These are phyloP conservation scores for Microtus richardsoni DNA, from an alignment of 2,113 vertebrate species.

Conservation along the genomic window DNA sequence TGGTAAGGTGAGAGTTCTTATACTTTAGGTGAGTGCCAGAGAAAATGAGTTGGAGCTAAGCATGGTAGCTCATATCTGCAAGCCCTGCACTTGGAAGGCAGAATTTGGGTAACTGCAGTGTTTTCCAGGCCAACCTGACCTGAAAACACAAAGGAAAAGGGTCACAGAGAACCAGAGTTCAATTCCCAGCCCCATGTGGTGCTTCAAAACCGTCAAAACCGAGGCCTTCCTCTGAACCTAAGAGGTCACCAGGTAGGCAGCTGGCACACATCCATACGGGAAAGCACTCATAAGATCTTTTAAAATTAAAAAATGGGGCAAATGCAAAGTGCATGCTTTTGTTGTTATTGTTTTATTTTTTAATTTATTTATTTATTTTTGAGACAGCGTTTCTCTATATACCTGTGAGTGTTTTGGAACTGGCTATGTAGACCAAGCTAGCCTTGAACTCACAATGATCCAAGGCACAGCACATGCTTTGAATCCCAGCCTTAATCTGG, in stretches of 20 bases:
- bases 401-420: neutral
- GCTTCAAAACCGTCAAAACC: neutral
- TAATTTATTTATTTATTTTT: too few relatives aligned
- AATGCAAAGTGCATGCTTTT: neutral
- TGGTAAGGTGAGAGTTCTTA: neutral
- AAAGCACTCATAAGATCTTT: neutral
- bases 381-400: neutral
- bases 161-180: neutral
- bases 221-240: neutral
- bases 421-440: neutral
- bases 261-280: neutral
- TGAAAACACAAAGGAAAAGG: neutral
- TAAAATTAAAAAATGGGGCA: neutral
- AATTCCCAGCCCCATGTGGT: neutral
- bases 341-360: neutral
- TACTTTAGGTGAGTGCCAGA: neutral
- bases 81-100: neutral
- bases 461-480: neutral
- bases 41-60: too few relatives aligned
- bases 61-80: neutral
- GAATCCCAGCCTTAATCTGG: neutral
- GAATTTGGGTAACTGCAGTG: neutral
- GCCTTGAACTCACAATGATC: neutral
- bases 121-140: neutral
- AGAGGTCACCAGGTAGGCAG: neutral